Base-by-base conservation (phyloP, 1,140 invertebrate species). In the Caenorhabditis remanei region DNA sequence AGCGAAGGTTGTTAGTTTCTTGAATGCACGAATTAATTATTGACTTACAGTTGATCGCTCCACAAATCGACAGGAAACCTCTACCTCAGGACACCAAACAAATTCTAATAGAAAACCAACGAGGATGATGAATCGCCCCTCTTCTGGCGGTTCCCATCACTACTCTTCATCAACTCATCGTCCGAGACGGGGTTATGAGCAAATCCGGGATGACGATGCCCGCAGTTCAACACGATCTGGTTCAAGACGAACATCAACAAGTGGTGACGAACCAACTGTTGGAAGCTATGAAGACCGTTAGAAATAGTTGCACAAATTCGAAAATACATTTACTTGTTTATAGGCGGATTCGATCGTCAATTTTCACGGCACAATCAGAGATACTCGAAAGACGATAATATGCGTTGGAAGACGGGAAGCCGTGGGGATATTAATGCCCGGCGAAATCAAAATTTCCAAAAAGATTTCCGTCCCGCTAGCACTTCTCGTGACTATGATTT, bases 341-440 rank as follows among this genome's bases (percentile, higher is more conserved):
- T 40, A 79, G 71, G 46, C 4, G 43, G 67, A n/a, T 71, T 5
- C 6, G 71, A 50, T 9, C 43, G 71, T 4, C 71, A 79, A 41
- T 24, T 19, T 24, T 46, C 11, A 79, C 71, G 46, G 14, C 71
- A 48, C 3, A 9, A 50, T 21, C 71, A n/a, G 19, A 79, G 46
- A 24, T 24, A 11, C 11, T 24, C 21, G 24, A 50, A 50, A 11
- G 46, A 79, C 2, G 71, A 79, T 13, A n/a, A 14, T 7, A n/a
- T 19, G n/a, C 71, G 71, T 8, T 79, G 71, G 71, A 79, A 79
- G 24, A 50, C 71, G 6, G 71, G 71, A 3, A 50, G 71, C 24
- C 71, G 71, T 19, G 71, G 71, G 24, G 71, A 79, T 79, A 50
- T 79, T 13, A n/a, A 50, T 19, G 14, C 21, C 8, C 50, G 24